Conservation (phyloP, 2,888 invertebrate genomes). For the Arctia plantaginis region DNA sequence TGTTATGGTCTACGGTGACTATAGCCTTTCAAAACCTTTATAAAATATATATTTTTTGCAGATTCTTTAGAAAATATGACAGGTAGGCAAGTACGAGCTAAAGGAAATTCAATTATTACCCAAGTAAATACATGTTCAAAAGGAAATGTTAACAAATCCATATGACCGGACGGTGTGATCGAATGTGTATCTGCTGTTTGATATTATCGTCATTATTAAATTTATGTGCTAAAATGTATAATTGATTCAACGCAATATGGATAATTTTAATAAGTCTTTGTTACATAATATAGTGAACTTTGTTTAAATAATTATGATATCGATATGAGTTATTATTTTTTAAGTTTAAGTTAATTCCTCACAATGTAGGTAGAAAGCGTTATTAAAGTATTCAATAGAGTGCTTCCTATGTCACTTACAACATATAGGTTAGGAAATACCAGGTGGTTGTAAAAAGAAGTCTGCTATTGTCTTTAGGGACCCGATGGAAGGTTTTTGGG, state of each 20-base stretch:
- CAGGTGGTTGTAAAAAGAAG: no score
- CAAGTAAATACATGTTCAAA: neutral
- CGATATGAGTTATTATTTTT: conserved; percentile 1
- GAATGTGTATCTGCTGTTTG: neutral
- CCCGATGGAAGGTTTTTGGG: no score
- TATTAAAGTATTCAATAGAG: neutral
- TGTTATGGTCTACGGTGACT: no score
- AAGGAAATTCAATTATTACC: neutral
- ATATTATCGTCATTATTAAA: conserved; percentile 2
- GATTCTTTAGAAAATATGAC: neutral
- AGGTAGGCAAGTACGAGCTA: no score
- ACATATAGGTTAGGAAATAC: no score
- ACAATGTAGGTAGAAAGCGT: neutral
- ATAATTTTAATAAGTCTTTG: conserved; percentile 10
- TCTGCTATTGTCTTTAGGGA: no score
- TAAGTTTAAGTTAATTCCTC: neutral
- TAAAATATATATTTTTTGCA: no score
- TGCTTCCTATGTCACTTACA: no score
- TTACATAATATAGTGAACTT: neutral
- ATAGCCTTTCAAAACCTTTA: neutral
- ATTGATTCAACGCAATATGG: neutral
- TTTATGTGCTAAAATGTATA: neutral
- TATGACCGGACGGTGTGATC: neutral
- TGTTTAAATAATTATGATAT: conserved; percentile 8
- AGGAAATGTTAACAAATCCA: neutral